Percentiles rank a stretch among this genome's conserved stretches.
Evolutionary conservation across 2,888 invertebrate genomes (phyloP).

Genomic region (Pemphredon lugubris): DNA sequence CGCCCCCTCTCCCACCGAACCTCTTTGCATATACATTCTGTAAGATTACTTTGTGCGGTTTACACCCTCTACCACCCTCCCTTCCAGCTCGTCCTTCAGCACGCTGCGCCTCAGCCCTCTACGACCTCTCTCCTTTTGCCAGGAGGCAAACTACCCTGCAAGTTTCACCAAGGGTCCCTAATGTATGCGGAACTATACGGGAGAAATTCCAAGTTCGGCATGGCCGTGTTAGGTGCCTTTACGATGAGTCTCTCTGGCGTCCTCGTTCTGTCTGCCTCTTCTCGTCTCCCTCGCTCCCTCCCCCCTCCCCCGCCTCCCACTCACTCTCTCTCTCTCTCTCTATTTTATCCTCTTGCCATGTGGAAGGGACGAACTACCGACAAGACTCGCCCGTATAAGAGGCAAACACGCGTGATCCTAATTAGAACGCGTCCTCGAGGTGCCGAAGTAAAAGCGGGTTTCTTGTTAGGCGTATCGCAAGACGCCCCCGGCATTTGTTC

Average conservation of each 20-base stretch:
- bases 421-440: constrained; percentile 77
- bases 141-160: constrained; percentile 78
- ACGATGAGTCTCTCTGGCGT: constrained; percentile 61
- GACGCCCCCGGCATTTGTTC: constrained; percentile 36
- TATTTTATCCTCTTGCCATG: constrained; percentile 32
- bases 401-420: constrained; percentile 80
- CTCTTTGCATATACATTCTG: constrained; percentile 82
- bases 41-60: constrained; percentile 81
- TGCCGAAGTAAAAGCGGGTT: constrained; percentile 69
- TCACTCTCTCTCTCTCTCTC: constrained; percentile 28
- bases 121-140: constrained; percentile 64
- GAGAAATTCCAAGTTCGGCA: constrained; percentile 78
- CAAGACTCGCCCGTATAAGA: constrained; percentile 60
- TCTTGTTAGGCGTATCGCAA: constrained; percentile 60
- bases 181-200: constrained; percentile 80
- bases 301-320: constrained; percentile 9
- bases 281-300: background rate
- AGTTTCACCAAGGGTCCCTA: constrained; percentile 77
- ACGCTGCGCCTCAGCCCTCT: constrained; percentile 62
- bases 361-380: constrained; percentile 47
- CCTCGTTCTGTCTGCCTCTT: constrained; percentile 23
- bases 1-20: constrained; percentile 56
- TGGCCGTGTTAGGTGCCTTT: constrained; percentile 70
- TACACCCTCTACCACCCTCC: constrained; percentile 73
- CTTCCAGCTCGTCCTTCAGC: constrained; percentile 57